Percentiles rank a stretch among this genome's conserved stretches.
Conservation (phyloP, 2,797 vertebrate species). For the Rhinichthys osculus region DNA sequence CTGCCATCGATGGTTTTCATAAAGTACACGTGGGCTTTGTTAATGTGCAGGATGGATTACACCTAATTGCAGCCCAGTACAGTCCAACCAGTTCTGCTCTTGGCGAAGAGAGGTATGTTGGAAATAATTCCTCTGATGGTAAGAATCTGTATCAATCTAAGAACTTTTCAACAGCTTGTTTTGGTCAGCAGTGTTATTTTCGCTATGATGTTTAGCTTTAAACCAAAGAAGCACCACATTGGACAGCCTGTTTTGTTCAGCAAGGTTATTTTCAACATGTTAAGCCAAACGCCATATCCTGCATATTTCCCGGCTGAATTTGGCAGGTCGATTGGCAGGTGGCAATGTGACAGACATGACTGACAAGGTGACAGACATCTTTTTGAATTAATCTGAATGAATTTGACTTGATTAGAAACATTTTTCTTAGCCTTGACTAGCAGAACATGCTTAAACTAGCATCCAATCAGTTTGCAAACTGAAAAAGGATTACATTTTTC, state of each 20-base stretch:
- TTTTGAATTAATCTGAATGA: neutral
- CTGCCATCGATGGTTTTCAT: constrained; percentile 31
- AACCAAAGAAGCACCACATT: constrained; percentile 34
- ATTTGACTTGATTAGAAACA: neutral
- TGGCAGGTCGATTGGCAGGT: neutral
- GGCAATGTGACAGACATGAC: constrained; percentile 4
- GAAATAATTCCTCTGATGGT: constrained; percentile 47
- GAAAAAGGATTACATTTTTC: neutral
- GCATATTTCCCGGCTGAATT: constrained; percentile 9
- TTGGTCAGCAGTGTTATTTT: constrained; percentile 46
- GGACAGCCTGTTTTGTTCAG: constrained; percentile 51
- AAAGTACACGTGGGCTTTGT: constrained; percentile 45
- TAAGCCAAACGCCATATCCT: constrained; percentile 1
- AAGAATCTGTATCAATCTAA: constrained; percentile 40
- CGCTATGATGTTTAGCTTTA: constrained; percentile 21
- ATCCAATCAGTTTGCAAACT: neutral
- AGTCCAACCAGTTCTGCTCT: constrained; percentile 40
- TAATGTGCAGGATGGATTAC: constrained; percentile 37
- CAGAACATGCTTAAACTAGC: neutral
- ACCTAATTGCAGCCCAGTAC: constrained; percentile 53
- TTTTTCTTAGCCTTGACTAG: neutral
- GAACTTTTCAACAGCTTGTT: constrained; percentile 55
- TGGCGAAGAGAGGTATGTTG: constrained; percentile 38
- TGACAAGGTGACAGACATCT: neutral
- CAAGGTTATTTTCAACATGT: constrained; percentile 35